phyloP scores from a whole-genome alignment of 2,113 vertebrate genomes.

The Sorex fumeus region DNA sequence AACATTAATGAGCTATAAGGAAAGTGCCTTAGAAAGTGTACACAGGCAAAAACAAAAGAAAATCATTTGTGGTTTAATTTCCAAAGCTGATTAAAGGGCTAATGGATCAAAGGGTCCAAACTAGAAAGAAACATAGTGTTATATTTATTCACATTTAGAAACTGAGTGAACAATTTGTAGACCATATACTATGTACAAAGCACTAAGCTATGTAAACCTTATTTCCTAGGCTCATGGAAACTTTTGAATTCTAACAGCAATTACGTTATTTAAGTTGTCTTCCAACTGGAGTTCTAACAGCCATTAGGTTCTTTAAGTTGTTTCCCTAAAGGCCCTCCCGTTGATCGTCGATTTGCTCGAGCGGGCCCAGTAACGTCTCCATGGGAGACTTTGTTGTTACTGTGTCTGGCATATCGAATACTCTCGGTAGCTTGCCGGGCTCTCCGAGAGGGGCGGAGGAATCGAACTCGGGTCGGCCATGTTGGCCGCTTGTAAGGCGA shows the following conservation, averaged over 20 bases:
- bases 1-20: constrained; percentile 16
- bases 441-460: too few species aligned
- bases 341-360: too few species aligned
- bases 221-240: constrained; percentile 38
- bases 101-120: constrained; percentile 41
- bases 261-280: too few species aligned
- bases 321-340: too few species aligned
- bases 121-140: constrained; percentile 47
- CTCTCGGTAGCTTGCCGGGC: too few species aligned
- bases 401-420: too few species aligned
- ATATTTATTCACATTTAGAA: constrained; percentile 58
- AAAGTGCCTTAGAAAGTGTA: neutral
- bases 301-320: constrained; percentile 2
- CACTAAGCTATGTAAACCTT: neutral
- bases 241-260: constrained; percentile 34
- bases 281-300: too few species aligned
- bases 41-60: constrained; percentile 58
- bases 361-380: too few species aligned
- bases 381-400: too few species aligned
- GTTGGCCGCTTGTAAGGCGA: too few species aligned
- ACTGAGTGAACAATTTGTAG: constrained; percentile 54
- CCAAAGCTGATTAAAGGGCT: constrained; percentile 51
- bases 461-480: too few species aligned
- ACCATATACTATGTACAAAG: constrained; percentile 54
- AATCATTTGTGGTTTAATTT: constrained; percentile 61